Evolutionary conservation across 2,113 vertebrate genomes (phyloP).

Genomic region (Poeciliopsis prolifica): DNA sequence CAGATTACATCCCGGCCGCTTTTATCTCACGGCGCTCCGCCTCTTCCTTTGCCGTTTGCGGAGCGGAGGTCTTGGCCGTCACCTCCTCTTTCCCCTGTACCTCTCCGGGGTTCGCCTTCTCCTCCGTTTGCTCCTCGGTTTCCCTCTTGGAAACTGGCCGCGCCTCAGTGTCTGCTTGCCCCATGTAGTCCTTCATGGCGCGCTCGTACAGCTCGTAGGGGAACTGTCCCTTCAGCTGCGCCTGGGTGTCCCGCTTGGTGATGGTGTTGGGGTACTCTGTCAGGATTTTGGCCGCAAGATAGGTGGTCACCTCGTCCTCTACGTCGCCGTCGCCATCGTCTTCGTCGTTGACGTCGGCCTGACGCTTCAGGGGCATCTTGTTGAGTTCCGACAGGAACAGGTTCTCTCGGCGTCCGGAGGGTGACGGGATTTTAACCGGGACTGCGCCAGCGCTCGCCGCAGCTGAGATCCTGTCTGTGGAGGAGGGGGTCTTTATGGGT

Average conservation of each 20-base stretch:
- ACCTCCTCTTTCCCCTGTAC: constrained; percentile 72
- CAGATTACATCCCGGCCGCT: constrained; percentile 86
- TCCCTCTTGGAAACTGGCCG: constrained; percentile 81
- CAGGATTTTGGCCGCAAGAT: constrained; percentile 88
- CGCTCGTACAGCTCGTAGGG: constrained; percentile 88
- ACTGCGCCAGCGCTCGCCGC: constrained; percentile 66
- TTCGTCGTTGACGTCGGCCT: constrained; percentile 65
- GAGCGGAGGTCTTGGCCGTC: constrained; percentile 84
- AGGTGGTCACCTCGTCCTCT: constrained; percentile 91
- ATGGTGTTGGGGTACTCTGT: constrained; percentile 89
- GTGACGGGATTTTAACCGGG: constrained; percentile 54
- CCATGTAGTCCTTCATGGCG: constrained; percentile 86
- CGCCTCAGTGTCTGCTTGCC: constrained; percentile 78
- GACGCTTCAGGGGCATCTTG: constrained; percentile 84
- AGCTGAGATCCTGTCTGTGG: constrained; percentile 77
- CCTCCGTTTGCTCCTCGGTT: constrained; percentile 56
- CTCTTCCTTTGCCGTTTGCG: constrained; percentile 83
- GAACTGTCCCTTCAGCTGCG: constrained; percentile 79
- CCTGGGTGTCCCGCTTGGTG: constrained; percentile 78
- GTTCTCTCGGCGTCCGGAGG: constrained; percentile 82
- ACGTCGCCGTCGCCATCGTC: constrained; percentile 85
- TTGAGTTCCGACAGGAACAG: constrained; percentile 82
- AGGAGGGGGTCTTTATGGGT: constrained; percentile 80
- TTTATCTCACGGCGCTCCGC: constrained; percentile 84
- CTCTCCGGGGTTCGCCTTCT: constrained; percentile 50